Percentiles rank a stretch among this genome's conserved stretches.
Conservation (phyloP, 2,888 invertebrate genomes). For the Pachliopta kotzebuea region DNA sequence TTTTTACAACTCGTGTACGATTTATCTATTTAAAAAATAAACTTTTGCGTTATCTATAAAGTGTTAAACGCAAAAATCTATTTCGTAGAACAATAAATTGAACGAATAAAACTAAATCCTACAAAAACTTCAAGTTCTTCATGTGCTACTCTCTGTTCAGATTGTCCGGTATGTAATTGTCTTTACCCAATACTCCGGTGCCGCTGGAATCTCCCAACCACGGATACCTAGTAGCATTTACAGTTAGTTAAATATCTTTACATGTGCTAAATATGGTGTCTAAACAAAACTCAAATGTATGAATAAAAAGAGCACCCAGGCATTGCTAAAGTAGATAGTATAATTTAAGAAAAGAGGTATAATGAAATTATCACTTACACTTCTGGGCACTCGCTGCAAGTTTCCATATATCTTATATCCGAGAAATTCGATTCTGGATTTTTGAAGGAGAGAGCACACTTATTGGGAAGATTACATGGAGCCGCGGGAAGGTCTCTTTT, state of each 20-base stretch:
- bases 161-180: slow-evolving; percentile 90
- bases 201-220: slow-evolving; percentile 94
- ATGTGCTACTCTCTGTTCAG: slow-evolving; percentile 62
- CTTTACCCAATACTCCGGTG: slow-evolving; percentile 88
- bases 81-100: slow-evolving; percentile 30
- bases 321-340: not conserved
- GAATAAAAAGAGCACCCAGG: too few species aligned
- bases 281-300: too few species aligned
- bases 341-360: not conserved
- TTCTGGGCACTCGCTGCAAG: slow-evolving; percentile 92
- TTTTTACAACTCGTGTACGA: slow-evolving; percentile 7
- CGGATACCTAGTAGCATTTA: slow-evolving; percentile 76
- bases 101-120: slow-evolving; percentile 26
- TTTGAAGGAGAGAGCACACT: slow-evolving; percentile 91
- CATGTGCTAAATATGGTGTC: too few species aligned
- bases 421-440: slow-evolving; percentile 88
- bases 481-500: slow-evolving; percentile 86
- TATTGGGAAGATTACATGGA: slow-evolving; percentile 90
- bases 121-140: slow-evolving; percentile 28
- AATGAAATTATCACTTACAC: slow-evolving; percentile 64
- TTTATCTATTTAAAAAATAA: slow-evolving; percentile 9
- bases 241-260: too few species aligned
- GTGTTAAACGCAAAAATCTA: slow-evolving; percentile 18
- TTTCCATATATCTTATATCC: slow-evolving; percentile 92
- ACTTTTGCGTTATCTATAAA: slow-evolving; percentile 11